Base-by-base conservation (phyloP, 2,888 invertebrate species). In the Drosophila siamana region DNA sequence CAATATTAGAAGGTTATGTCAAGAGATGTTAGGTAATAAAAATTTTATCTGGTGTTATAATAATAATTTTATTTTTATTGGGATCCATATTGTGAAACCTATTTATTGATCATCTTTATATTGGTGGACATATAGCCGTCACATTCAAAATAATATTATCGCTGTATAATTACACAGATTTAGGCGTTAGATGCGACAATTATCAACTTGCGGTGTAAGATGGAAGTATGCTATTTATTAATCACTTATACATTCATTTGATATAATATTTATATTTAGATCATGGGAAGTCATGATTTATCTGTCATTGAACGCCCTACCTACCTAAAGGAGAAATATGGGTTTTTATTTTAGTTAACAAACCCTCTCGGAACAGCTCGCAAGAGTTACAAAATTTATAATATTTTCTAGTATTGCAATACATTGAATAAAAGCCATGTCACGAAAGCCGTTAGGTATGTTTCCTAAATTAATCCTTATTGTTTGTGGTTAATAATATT, bases 1-100 rank as follows among this genome's bases (percentile, higher is more conserved):
- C 84, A 86, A 79, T 89, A 80, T 89, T 80, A 68, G 67, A 75
- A 71, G 47, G 69, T 73, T 74, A 74, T 69, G 52, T 74, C 51
- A 33, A 33, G 36, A 38, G 36, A 38, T 38, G 36, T 38, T 38
- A 38, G 36, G 36, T 38, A 38, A 8, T 46, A 46, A 48, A 47
- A 33, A 48, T 48, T 48, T 48, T 30, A 48, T 33, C 15, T 47
- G 47, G 30, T 48, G 33, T 48, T 11, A 9, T 11, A 30, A 26
- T 28, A n/a, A n/a, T n/a, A n/a, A n/a, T 28, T 28, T 2, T 30
- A 30, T 30, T 30, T 30, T 1, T 8, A 30, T 30, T 30, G n/a
- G n/a, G n/a, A n/a, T n/a, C n/a, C n/a, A n/a, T 30, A 2, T 9
- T 30, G 11, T 11, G 9, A 30, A 28, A 28, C n/a, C n/a, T n/a